Percentiles rank a stretch among this genome's conserved stretches.
Conservation (phyloP, 2,888 invertebrate genomes). For the Athrips mouffetella region DNA sequence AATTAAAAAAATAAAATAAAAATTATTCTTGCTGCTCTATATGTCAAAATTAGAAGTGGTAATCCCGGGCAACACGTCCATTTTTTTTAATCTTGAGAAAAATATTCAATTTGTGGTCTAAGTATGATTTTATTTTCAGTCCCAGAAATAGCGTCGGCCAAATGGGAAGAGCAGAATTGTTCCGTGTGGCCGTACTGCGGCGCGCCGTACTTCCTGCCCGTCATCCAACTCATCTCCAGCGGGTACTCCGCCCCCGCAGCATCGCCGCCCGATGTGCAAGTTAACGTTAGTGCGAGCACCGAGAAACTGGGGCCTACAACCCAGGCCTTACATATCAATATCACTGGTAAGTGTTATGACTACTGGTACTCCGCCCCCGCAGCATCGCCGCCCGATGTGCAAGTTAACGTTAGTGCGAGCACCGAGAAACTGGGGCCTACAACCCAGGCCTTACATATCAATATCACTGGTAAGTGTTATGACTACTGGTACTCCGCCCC, state of each 20-base stretch:
- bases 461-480: slow-evolving; percentile 21
- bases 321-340: slow-evolving; percentile 17
- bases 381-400: slow-evolving; percentile 63
- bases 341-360: slow-evolving; percentile 18
- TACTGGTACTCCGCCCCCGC: slow-evolving; percentile 73
- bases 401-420: slow-evolving; percentile 16
- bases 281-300: slow-evolving; percentile 17
- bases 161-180: slow-evolving; percentile 64
- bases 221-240: slow-evolving; percentile 81
- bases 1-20: too few relatives aligned
- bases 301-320: slow-evolving; percentile 8
- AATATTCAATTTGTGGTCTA: too few relatives aligned
- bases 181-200: slow-evolving; percentile 84
- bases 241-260: slow-evolving; percentile 79
- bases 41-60: too few relatives aligned
- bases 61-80: too few relatives aligned
- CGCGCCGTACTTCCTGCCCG: slow-evolving; percentile 88
- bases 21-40: too few relatives aligned
- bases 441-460: slow-evolving; percentile 14
- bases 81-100: too few relatives aligned
- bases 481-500: slow-evolving; percentile 74
- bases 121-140: slow-evolving; percentile 24
- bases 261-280: slow-evolving; percentile 53
- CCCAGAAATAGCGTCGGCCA: slow-evolving; percentile 28
- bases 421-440: slow-evolving; percentile 10